A percentile compares a stretch with the other conserved stretches of the same genome.
These are phyloP conservation scores for Embidobia sp. DNA, from an alignment of 2,888 invertebrate genomes.

Conservation along the genomic window DNA sequence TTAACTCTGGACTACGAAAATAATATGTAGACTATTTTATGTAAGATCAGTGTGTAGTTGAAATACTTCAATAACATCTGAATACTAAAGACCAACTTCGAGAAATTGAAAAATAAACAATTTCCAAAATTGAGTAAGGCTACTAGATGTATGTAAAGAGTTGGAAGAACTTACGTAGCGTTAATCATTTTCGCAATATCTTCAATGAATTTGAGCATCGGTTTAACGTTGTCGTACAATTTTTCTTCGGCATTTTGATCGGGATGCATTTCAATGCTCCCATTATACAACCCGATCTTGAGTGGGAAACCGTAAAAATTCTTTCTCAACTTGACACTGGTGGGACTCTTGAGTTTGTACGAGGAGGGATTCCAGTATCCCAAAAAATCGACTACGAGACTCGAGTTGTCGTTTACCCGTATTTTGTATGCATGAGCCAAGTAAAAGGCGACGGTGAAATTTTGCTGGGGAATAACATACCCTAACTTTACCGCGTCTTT, in stretches of 20 bases:
- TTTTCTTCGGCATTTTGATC: conserved; percentile 78
- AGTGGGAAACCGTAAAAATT: conserved; percentile 75
- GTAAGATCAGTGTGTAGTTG: too few species aligned
- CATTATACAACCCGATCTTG: conserved; percentile 81
- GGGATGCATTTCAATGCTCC: conserved; percentile 82
- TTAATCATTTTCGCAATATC: conserved; percentile 82
- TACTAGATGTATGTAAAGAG: too few species aligned
- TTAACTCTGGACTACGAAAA: conserved; percentile 75
- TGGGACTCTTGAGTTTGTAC: conserved; percentile 68
- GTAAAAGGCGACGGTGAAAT: conserved; percentile 73
- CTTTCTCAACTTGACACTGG: conserved; percentile 73
- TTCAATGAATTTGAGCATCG: conserved; percentile 81
- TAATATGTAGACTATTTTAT: too few species aligned
- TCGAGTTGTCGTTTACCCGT: conserved; percentile 75
- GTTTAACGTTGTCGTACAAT: conserved; percentile 82
- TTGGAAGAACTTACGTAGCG: conserved; percentile 50
- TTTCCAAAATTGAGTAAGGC: too few species aligned
- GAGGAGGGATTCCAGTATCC: conserved; percentile 76
- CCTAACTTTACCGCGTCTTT: conserved; percentile 68
- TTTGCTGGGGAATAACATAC: conserved; percentile 68
- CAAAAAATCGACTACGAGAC: conserved; percentile 73
- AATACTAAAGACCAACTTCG: too few species aligned
- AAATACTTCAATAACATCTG: too few species aligned
- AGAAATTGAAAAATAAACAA: too few species aligned
- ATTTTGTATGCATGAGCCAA: conserved; percentile 77